A percentile compares a stretch with the other conserved stretches of the same genome.
phyloP scores from a whole-genome alignment of 2,888 invertebrate genomes.

The Ornithoptera alexandrae region DNA sequence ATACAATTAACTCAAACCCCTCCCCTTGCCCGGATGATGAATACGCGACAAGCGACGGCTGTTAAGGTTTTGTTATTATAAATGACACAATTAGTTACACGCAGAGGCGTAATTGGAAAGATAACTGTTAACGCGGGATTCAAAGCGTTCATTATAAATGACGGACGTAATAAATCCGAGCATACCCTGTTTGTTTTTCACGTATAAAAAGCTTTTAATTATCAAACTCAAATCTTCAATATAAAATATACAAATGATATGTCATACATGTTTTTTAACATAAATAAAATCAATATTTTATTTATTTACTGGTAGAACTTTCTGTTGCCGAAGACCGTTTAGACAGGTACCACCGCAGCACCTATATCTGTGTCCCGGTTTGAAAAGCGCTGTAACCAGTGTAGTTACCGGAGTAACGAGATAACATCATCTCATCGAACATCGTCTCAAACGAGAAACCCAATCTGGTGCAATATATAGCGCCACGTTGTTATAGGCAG shows the following conservation, averaged over 20 bases:
- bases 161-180: constrained; percentile 15
- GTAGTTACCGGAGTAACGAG: too few relatives aligned
- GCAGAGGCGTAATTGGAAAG: constrained; percentile 50
- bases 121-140: constrained; percentile 41
- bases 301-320: too few relatives aligned
- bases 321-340: too few relatives aligned
- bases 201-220: constrained; percentile 14
- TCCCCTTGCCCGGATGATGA: constrained; percentile 47
- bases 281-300: too few relatives aligned
- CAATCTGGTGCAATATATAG: too few relatives aligned
- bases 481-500: too few relatives aligned
- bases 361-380: too few relatives aligned
- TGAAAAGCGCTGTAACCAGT: too few relatives aligned
- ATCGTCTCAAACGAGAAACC: too few relatives aligned
- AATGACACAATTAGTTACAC: constrained; percentile 64
- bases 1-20: constrained; percentile 69
- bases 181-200: constrained; percentile 5
- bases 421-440: too few relatives aligned
- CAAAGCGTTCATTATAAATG: constrained; percentile 20
- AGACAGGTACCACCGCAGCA: too few relatives aligned
- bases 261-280: too few relatives aligned
- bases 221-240: constrained; percentile 11
- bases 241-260: not conserved
- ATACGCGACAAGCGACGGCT: constrained; percentile 50
- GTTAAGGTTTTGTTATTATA: constrained; percentile 59